Base-by-base conservation (phyloP, 2,888 invertebrate species). In the Agrotis clavis region DNA sequence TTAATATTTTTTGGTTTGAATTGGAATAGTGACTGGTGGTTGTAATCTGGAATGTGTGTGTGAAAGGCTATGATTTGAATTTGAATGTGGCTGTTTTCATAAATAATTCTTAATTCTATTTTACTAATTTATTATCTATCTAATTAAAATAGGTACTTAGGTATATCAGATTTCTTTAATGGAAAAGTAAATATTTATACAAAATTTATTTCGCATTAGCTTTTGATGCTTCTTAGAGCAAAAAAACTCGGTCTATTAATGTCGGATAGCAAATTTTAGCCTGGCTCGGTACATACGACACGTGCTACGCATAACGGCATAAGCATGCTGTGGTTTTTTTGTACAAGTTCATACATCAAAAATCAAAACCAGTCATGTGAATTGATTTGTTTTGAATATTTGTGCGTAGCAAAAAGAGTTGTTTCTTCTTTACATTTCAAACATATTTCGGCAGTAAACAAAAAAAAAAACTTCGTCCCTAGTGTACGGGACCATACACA, bases 341-440 rank as follows among this genome's bases (percentile, higher is more conserved):
- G 30, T 1, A 50, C 48, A 14, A 11, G 21, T 35, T 35, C 66
- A 50, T 67, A 14, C 35, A n/a, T 67, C 35, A 67, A 50, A 21
- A 41, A 41, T 41, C 1, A 35, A 35, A 67, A n/a, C 9, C 50
- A 4, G 21, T 14, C n/a, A 6, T 67, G 11, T 11, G n/a, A 21
- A 41, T 16, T 51, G 16, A 35, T 66, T 66, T 65, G 18, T 19
- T 66, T 67, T 65, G 19, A 1, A 64, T 67, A 3, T 19, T 4
- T 18, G 16, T 25, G 53, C 11, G 11, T 6, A 47, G 9, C 41
- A 41, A 41, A 41, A 35, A 30, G 3, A 30, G 30, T 30, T 30
- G 30, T 30, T 30, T 30, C 30, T 30, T 30, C 30, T 30, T 4
- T 30, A 30, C 1, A 30, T 2, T 30, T 0, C 4, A 30, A 30